Base-by-base conservation (phyloP, 2,888 invertebrate species). In the Caenorhabditis panamensis region DNA sequence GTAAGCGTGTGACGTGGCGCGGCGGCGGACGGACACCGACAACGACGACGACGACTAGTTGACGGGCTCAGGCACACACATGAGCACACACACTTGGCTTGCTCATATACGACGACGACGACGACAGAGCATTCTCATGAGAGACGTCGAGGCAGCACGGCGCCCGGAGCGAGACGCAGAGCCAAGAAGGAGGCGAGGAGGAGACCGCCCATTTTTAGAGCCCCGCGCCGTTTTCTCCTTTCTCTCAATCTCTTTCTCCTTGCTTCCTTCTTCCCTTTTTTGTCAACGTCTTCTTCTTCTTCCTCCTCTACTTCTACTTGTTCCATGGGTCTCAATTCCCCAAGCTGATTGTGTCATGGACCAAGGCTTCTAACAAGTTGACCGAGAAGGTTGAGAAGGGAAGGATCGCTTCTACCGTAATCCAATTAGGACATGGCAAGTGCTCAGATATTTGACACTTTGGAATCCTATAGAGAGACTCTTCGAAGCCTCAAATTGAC, bases 21-120 rank as follows among this genome's bases (percentile, higher is more conserved):
- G 24, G 20, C 37, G 18, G 28, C n/a, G 20, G 16, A 20, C 53
- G 47, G 22, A 16, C 61, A 44, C n/a, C 36, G 47, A 58, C 69
- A 47, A 51, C 75, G 59, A 78, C 68, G 49, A 51, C 71, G 51
- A 36, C 75, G 67, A 75, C 67, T 62, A 72, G 66, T 67, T 64
- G 67, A 54, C 59, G 78, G 71, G 61, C 66, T 72, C 72, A 68
- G 64, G 64, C 64, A 59, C 69, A 69, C 64, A 68, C 69, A 68
- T 71, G 69, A 71, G 69, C 62, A 62, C 71, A 71, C 71, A 71
- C 62, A 54, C 62, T 44, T 61, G 61, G 41, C 36, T 37, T 51
- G 63, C 49, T 41, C 49, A 73, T 73, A 64, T 49, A 56, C 63
- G 64, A 73, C 67, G 66, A 59, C 54, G 63, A 54, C 44, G 56